Evolutionary conservation across 2,888 invertebrate genomes (phyloP).

Genomic region (Neoitamus cyanurus): DNA sequence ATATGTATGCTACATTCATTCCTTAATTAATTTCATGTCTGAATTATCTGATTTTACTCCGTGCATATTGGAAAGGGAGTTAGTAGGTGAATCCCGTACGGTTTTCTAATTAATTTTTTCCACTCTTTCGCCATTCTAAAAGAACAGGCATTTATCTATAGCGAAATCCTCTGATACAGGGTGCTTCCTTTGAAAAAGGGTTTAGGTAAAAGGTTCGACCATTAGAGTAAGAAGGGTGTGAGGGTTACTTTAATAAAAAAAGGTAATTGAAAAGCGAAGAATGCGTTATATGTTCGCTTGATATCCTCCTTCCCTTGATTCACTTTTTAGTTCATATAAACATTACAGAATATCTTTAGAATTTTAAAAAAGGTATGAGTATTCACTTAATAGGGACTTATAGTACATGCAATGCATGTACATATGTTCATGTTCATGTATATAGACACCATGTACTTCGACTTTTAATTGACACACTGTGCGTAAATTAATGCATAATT

Average conservation of each 20-base stretch:
- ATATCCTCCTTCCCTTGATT: not conserved
- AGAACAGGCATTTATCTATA: not conserved
- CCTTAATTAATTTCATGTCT: conserved; percentile 5
- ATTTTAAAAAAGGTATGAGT: not conserved
- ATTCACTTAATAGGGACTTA: not conserved
- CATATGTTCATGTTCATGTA: too few species aligned
- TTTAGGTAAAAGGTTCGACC: not conserved
- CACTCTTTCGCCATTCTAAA: not conserved
- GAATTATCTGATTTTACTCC: not conserved
- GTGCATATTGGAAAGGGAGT: not conserved
- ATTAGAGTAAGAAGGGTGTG: not conserved
- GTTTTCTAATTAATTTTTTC: not conserved
- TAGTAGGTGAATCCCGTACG: not conserved
- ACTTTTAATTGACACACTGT: too few species aligned
- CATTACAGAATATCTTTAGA: not conserved
- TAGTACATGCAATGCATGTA: not conserved
- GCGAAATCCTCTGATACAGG: not conserved
- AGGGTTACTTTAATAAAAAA: not conserved
- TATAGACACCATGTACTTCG: too few species aligned
- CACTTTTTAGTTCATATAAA: not conserved
- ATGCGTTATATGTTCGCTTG: not conserved
- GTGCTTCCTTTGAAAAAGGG: not conserved
- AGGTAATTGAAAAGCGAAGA: not conserved
- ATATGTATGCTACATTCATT: not conserved
- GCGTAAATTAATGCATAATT: too few species aligned